Percentiles rank a stretch among this genome's conserved stretches.
phyloP scores from a whole-genome alignment of 2,113 vertebrate species.

The Apeltes quadracus region DNA sequence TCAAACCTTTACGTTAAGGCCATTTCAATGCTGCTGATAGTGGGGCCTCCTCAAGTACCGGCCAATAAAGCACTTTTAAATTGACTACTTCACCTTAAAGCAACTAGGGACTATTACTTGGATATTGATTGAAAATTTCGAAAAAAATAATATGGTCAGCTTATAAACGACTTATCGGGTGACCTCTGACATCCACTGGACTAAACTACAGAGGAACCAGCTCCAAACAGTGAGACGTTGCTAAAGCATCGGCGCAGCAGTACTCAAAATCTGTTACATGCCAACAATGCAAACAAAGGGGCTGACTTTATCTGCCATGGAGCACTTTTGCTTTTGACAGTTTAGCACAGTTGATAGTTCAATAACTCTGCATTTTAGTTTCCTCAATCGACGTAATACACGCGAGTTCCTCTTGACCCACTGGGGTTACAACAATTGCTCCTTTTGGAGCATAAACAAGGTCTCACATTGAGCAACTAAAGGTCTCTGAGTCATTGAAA shows the following conservation, averaged over 20 bases:
- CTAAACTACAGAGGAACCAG: neutral
- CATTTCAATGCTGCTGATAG: neutral
- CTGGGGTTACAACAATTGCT: constrained; percentile 12
- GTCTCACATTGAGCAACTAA: constrained; percentile 58
- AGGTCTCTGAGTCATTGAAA: constrained; percentile 26
- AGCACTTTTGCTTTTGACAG: neutral
- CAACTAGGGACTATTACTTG: neutral
- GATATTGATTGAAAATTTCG: neutral
- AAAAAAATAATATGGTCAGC: neutral
- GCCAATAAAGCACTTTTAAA: neutral
- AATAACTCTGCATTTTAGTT: neutral
- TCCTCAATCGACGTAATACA: neutral
- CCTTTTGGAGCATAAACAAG: constrained; percentile 3
- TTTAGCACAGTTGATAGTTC: neutral
- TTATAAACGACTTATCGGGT: neutral
- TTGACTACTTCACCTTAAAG: neutral
- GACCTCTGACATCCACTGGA: neutral
- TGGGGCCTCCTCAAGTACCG: neutral
- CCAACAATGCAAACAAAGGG: neutral
- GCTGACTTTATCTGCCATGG: neutral
- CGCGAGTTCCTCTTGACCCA: neutral
- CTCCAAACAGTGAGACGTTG: neutral
- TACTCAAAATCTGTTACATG: neutral
- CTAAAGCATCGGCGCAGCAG: neutral
- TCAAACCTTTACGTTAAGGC: neutral